Evolutionary conservation across 2,888 invertebrate species (phyloP), one percentile per base, ranked within the genome.

Genomic region (Trissolcus japonicus): DNA sequence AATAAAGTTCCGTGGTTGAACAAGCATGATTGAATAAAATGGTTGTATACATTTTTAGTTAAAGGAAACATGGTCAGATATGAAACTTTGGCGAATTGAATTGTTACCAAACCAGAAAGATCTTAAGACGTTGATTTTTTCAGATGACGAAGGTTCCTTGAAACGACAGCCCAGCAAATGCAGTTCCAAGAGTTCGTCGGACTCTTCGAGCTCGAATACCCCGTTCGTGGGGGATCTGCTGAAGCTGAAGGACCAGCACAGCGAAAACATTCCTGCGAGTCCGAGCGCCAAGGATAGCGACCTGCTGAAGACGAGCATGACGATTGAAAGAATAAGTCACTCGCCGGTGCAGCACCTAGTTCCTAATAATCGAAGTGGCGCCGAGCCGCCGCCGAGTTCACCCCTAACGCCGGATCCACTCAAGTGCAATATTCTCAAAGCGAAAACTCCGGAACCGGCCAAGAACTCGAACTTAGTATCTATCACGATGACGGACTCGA

Each of bases 361-460:
- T 81, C 94, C 94, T 68, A 94, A 94, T 85, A 94, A 94, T 89
- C 91, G 93, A 86, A 90, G 93, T 81, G 92, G 92, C 43, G 92
- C 89, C 0, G 85, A 86, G 4, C 67, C 88, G 69, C 87, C 90
- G 19, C 86, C 89, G 13, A 87, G 89, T 17, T 93, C 93, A 83
- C 94, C 95, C 19, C 92, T 97, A 73, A 96, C 97, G 54, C 95
- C 96, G 7, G 96, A 96, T 80, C 95, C 97, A 86, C 92, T 98
- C 78, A 98, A 98, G 90, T 98, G 98, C 90, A 98, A 96, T 90
- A 97, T 98, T 87, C 91, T 98, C 65, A 98, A 98, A 92, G 96
- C 96, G 89, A 92, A 92, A 83, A 91, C 92, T 72, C 85, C 92
- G 61, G 92, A 92, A 80, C 91, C 92, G 78, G 89, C 90, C 6